Conservation (phyloP, 2,797 vertebrate genomes). For the Bucorvus abyssinicus region DNA sequence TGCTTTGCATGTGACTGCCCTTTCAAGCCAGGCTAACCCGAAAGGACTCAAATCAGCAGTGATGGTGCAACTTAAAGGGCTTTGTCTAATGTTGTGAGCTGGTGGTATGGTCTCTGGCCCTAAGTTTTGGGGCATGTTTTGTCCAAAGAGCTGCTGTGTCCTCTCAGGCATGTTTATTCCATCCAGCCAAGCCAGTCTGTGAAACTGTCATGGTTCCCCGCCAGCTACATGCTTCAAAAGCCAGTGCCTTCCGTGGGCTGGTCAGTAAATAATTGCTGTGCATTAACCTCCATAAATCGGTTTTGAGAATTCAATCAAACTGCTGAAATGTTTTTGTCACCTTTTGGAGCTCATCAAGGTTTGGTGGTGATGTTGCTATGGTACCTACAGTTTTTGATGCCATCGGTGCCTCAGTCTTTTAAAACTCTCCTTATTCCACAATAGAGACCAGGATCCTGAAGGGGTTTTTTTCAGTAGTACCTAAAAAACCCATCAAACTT, state of each 20-base stretch:
- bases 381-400: not conserved
- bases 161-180: not conserved
- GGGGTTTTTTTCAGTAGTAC: not conserved
- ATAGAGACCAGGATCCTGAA: not conserved
- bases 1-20: not conserved
- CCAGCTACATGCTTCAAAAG: constrained; percentile 5
- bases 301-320: not conserved
- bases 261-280: not conserved
- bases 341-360: not conserved
- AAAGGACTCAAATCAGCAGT: not conserved
- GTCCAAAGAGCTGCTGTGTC: not conserved
- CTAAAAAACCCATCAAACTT: not conserved
- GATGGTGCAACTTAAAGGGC: not conserved
- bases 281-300: not conserved
- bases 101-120: not conserved
- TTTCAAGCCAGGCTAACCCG: not conserved
- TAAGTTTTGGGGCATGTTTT: not conserved
- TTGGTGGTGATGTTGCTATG: not conserved
- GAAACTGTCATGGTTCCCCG: not conserved
- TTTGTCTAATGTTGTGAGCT: not conserved
- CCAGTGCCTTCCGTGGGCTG: not conserved
- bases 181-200: not conserved
- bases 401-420: not conserved
- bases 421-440: not conserved
- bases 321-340: not conserved